Conservation (phyloP, 2,797 vertebrate species). For the Chiroxiphia lanceolata region DNA sequence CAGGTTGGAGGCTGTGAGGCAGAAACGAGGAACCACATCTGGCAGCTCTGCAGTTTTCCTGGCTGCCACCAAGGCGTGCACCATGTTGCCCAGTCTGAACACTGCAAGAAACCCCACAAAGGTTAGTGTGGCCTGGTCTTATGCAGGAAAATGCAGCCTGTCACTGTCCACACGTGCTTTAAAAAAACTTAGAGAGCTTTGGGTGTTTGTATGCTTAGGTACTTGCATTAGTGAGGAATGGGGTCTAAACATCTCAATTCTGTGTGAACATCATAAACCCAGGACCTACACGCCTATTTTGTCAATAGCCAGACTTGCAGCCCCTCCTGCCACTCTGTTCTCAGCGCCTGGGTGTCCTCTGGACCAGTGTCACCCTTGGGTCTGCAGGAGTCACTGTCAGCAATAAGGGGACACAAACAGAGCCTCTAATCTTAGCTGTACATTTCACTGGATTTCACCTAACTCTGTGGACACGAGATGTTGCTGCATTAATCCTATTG, state of each 20-base stretch:
- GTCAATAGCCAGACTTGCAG: not conserved
- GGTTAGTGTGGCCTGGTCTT: not conserved
- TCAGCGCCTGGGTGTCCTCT: not conserved
- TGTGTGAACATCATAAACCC: not conserved
- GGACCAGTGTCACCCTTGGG: not conserved
- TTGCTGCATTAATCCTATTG: not conserved
- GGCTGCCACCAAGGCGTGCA: conserved; percentile 86
- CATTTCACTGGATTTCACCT: not conserved
- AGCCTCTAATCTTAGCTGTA: not conserved
- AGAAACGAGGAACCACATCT: conserved; percentile 83
- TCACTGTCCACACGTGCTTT: fast-evolving
- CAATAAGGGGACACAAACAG: not conserved
- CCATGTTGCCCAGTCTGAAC: conserved; percentile 88
- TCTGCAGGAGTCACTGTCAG: not conserved
- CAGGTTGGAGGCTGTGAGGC: conserved; percentile 85
- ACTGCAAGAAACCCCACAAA: conserved; percentile 80
- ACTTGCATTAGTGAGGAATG: not conserved
- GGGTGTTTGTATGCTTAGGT: not conserved
- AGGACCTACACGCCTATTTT: not conserved
- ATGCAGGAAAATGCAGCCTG: fast-evolving
- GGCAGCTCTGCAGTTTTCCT: conserved; percentile 78
- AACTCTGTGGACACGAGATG: not conserved
- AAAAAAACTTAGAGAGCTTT: not conserved
- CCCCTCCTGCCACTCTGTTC: not conserved
- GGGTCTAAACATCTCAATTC: not conserved